Evolutionary conservation across 2,797 vertebrate species (phyloP).

Genomic region (Gallinago nigripennis): DNA sequence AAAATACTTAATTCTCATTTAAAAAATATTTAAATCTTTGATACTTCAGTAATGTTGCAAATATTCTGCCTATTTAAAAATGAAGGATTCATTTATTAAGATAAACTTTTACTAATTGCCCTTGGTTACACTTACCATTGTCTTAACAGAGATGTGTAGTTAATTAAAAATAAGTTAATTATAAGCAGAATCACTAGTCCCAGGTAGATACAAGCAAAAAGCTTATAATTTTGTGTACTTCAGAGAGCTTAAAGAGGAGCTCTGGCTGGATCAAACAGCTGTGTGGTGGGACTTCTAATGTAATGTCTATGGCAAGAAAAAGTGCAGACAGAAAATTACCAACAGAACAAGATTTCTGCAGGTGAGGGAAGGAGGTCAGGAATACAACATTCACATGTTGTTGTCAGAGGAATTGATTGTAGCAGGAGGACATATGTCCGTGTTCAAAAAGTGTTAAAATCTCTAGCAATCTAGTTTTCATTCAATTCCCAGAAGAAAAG

Average conservation of each 20-base stretch:
- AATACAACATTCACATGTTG: not conserved
- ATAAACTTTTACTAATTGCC: not conserved
- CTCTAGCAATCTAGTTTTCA: not conserved
- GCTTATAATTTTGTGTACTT: not conserved
- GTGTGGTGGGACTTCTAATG: not conserved
- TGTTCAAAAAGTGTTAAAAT: not conserved
- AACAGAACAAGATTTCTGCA: not conserved
- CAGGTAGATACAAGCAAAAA: not conserved
- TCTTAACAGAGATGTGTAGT: fast-evolving
- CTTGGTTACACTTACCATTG: not conserved
- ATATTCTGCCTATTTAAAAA: not conserved
- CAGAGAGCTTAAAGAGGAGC: not conserved
- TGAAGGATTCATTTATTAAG: not conserved
- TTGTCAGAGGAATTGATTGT: not conserved
- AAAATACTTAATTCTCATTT: not conserved
- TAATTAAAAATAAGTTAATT: not conserved
- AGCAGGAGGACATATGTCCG: not conserved
- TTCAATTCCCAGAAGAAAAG: not conserved
- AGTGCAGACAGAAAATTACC: not conserved
- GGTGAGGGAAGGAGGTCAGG: not conserved
- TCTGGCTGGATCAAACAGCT: not conserved
- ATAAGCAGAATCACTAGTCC: not conserved
- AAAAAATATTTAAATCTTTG: not conserved
- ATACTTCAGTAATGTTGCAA: not conserved
- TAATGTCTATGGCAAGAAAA: not conserved